phyloP scores from a whole-genome alignment of 2,113 vertebrate species.

The Mellivora capensis region DNA sequence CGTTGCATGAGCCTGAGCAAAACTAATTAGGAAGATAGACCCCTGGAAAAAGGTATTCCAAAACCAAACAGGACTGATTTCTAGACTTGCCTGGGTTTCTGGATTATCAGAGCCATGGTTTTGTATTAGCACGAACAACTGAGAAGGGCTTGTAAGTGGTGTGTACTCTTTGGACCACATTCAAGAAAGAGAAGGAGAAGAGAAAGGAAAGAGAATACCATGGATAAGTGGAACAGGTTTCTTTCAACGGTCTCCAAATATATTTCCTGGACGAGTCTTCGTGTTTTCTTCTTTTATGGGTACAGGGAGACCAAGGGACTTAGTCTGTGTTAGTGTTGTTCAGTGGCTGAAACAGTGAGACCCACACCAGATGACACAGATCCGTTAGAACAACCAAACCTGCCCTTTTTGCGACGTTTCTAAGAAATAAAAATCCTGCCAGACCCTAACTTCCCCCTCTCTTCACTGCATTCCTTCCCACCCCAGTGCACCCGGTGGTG shows the following conservation, averaged over 20 bases:
- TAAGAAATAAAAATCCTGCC: slow-evolving; percentile 32
- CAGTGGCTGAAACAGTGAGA: background rate
- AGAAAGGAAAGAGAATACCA: background rate
- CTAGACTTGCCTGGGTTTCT: slow-evolving; percentile 10
- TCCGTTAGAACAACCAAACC: background rate
- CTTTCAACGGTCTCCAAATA: background rate
- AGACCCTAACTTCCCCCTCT: background rate
- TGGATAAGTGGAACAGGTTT: background rate
- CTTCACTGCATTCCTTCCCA: background rate
- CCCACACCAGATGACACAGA: background rate
- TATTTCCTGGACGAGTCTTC: slow-evolving; percentile 13
- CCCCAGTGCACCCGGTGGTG: background rate
- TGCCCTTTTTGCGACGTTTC: slow-evolving; percentile 21
- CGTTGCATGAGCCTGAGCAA: slow-evolving; percentile 1
- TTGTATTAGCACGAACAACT: background rate
- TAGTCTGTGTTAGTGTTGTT: background rate
- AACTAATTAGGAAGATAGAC: slow-evolving; percentile 32
- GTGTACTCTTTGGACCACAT: background rate
- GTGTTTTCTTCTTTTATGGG: slow-evolving; percentile 21
- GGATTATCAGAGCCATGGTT: background rate
- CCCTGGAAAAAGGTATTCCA: background rate
- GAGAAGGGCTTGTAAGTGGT: background rate
- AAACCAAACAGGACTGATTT: slow-evolving; percentile 8
- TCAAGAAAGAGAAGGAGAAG: background rate
- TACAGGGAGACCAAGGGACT: background rate